Conservation (phyloP, 2,888 invertebrate species). For the Cataglyphis livida region DNA sequence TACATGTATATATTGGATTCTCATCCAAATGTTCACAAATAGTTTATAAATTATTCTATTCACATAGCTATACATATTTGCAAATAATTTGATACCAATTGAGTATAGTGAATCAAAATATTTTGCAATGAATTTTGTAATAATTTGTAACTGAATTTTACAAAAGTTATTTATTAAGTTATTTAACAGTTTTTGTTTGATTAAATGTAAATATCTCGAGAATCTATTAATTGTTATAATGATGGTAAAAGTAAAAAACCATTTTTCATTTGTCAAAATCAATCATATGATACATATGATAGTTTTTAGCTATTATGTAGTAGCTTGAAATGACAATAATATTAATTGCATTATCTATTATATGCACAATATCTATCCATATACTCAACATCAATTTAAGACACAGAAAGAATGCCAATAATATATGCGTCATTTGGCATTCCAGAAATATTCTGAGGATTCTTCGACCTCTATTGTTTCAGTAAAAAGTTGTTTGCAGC, state of each 20-base stretch:
- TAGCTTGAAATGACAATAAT: constrained; percentile 58
- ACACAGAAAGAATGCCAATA: constrained; percentile 67
- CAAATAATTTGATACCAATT: constrained; percentile 70
- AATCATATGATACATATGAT: constrained; percentile 42
- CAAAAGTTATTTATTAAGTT: constrained; percentile 54
- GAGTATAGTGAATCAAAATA: constrained; percentile 77
- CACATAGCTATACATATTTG: constrained; percentile 68
- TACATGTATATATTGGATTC: constrained; percentile 78
- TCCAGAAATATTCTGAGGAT: constrained; percentile 54
- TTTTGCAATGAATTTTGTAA: constrained; percentile 57
- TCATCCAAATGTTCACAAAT: constrained; percentile 65
- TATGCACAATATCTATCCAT: constrained; percentile 59
- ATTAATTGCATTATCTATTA: constrained; percentile 63
- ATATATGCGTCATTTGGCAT: constrained; percentile 60
- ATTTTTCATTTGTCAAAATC: constrained; percentile 54
- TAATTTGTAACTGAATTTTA: constrained; percentile 65
- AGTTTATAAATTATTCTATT: constrained; percentile 70
- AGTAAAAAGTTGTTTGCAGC: constrained; percentile 56
- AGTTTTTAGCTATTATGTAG: constrained; percentile 53
- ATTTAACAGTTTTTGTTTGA: constrained; percentile 39
- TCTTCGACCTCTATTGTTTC: constrained; percentile 36
- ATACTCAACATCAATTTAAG: constrained; percentile 68
- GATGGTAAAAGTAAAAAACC: constrained; percentile 57
- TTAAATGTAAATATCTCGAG: constrained; percentile 46
- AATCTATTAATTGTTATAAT: constrained; percentile 24